These are phyloP conservation scores for Ctenosaura bakeri DNA, from an alignment of 2,797 vertebrate species.

Conservation along the genomic window DNA sequence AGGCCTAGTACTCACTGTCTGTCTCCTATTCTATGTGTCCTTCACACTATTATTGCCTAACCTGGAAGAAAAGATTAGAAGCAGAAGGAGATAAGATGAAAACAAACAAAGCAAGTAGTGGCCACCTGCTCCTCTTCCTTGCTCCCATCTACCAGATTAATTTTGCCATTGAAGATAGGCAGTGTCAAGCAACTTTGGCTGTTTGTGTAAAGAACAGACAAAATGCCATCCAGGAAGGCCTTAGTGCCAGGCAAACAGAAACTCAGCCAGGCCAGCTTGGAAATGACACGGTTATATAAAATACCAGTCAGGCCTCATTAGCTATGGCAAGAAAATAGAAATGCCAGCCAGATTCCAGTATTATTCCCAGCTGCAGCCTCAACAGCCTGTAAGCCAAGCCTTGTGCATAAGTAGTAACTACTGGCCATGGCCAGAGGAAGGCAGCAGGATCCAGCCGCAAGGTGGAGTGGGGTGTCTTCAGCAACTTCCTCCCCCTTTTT, in stretches of 20 bases:
- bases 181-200: conserved; percentile 43
- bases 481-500: neutral
- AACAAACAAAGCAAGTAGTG: neutral
- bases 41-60: neutral
- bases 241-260: conserved; percentile 7
- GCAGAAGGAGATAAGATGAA: neutral
- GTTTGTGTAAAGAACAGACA: conserved; percentile 53
- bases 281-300: conserved; percentile 23
- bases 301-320: conserved; percentile 18
- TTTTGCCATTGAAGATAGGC: conserved; percentile 29
- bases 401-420: neutral
- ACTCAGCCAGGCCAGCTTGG: conserved; percentile 10
- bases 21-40: neutral
- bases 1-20: neutral
- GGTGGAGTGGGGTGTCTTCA: neutral
- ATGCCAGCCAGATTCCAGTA: conserved; percentile 17
- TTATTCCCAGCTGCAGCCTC: conserved; percentile 26
- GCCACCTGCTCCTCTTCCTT: conserved; percentile 1
- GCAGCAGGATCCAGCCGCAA: neutral
- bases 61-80: neutral
- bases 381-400: neutral
- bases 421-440: neutral
- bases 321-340: neutral
- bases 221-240: conserved; percentile 43
- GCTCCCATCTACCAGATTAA: neutral